phyloP scores from a whole-genome alignment of 2,888 invertebrate genomes.

The Zaprionus bogoriensis region DNA sequence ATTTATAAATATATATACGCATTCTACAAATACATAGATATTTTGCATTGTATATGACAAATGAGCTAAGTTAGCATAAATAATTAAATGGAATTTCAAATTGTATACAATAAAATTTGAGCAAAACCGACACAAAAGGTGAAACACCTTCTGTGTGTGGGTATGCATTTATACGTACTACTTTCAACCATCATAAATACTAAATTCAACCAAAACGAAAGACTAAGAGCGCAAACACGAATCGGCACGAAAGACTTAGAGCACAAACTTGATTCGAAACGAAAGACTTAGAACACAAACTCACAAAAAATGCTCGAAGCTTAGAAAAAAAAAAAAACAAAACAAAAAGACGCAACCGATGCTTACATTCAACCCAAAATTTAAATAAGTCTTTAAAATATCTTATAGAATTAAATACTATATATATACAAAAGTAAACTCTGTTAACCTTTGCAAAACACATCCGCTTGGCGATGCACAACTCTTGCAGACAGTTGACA shows the following conservation, averaged over 20 bases:
- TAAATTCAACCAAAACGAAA: not conserved
- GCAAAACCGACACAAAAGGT: conserved; percentile 1
- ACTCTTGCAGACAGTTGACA: conserved; percentile 24
- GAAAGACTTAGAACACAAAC: conserved; percentile 12
- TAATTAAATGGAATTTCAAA: conserved; percentile 15
- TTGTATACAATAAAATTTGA: conserved; percentile 3
- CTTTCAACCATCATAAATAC: conserved; percentile 4
- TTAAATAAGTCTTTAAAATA: conserved; percentile 1
- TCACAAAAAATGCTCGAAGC: not conserved
- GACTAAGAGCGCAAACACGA: not conserved
- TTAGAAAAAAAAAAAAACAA: not conserved
- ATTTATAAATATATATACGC: conserved; percentile 7
- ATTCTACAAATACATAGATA: not conserved
- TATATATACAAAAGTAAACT: conserved; percentile 6
- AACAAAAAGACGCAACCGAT: not conserved
- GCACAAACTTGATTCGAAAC: not conserved
- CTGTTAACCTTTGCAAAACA: conserved; percentile 30
- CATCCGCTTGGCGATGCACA: conserved; percentile 39
- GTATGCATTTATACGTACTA: conserved; percentile 2
- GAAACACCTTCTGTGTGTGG: conserved; percentile 5
- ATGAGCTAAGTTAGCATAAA: conserved; percentile 6
- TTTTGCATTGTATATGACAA: not conserved
- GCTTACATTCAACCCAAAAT: not conserved
- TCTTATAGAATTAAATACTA: not conserved
- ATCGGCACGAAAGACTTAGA: not conserved